Evolutionary conservation across 2,888 invertebrate genomes (phyloP).

Genomic region (Lasioglossum leucozonium): DNA sequence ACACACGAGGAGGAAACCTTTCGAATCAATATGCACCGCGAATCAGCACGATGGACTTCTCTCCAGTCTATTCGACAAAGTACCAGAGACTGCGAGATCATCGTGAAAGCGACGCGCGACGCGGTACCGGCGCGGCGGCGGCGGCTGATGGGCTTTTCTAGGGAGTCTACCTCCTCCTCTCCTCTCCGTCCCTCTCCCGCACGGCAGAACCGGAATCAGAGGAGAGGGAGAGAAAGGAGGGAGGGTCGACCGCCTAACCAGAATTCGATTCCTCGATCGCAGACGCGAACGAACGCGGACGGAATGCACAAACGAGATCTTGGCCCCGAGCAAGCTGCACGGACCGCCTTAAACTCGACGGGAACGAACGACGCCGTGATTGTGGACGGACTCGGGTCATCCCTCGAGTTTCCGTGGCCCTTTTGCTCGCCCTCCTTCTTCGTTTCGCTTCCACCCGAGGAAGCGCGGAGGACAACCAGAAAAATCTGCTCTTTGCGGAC

Average conservation of each 20-base stretch:
- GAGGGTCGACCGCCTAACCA: conserved; percentile 56
- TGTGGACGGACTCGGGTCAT: conserved; percentile 26
- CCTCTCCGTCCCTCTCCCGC: neutral
- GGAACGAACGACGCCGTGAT: conserved; percentile 32
- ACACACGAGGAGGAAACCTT: conserved; percentile 41
- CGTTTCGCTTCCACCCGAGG: neutral
- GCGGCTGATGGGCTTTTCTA: conserved; percentile 51
- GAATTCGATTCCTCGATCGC: conserved; percentile 74
- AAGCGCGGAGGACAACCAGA: neutral
- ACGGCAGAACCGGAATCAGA: neutral
- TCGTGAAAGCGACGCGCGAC: conserved; percentile 57
- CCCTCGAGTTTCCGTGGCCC: neutral
- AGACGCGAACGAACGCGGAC: conserved; percentile 61
- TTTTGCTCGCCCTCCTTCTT: neutral
- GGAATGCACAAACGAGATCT: conserved; percentile 70
- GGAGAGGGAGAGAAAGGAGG: conserved; percentile 24
- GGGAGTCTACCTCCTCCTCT: neutral
- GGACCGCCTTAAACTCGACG: conserved; percentile 9
- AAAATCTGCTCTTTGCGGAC: neutral
- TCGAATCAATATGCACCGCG: conserved; percentile 71
- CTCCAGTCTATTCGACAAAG: conserved; percentile 59
- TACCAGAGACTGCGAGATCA: conserved; percentile 57
- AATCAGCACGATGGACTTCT: conserved; percentile 68
- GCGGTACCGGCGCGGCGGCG: conserved; percentile 31
- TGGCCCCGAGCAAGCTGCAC: conserved; percentile 24